phyloP scores from a whole-genome alignment of 2,888 invertebrate species.

The Xestia sexstrigata region DNA sequence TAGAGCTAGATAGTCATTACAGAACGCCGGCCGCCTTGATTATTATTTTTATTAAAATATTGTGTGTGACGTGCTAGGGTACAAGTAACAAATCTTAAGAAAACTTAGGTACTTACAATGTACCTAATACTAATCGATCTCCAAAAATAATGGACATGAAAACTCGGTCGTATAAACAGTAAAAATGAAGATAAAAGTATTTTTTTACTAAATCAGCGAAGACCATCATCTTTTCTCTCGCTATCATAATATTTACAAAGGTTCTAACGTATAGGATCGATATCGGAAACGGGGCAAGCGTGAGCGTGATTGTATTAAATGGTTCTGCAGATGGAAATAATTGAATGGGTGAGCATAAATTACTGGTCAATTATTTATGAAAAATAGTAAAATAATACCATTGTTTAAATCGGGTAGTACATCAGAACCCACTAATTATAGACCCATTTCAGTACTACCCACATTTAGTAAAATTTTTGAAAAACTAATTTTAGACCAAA shows the following conservation, averaged over 20 bases:
- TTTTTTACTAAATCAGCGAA: constrained; percentile 16
- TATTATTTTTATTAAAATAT: too few species aligned
- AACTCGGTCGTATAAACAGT: not conserved
- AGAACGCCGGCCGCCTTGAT: too few species aligned
- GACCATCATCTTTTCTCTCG: constrained; percentile 40
- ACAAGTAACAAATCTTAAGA: not conserved
- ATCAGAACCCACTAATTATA: too few species aligned
- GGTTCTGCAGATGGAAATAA: constrained; percentile 18
- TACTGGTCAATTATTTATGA: too few species aligned
- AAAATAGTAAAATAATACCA: too few species aligned
- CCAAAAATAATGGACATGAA: not conserved
- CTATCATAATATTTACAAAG: constrained; percentile 68
- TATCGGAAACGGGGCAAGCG: constrained; percentile 48
- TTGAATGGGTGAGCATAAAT: not conserved
- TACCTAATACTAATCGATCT: not conserved
- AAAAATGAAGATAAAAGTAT: not conserved
- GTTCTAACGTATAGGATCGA: constrained; percentile 37
- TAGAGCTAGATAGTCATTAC: too few species aligned
- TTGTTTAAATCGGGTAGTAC: too few species aligned
- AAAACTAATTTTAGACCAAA: too few species aligned
- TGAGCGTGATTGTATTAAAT: constrained; percentile 2
- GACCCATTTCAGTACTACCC: too few species aligned
- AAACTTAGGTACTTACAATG: not conserved
- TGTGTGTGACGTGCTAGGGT: not conserved
- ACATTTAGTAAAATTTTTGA: too few species aligned